A percentile compares a stretch with the other conserved stretches of the same genome.
These are phyloP conservation scores for Hypolimnas misippus DNA, from an alignment of 2,888 invertebrate species.

Conservation along the genomic window DNA sequence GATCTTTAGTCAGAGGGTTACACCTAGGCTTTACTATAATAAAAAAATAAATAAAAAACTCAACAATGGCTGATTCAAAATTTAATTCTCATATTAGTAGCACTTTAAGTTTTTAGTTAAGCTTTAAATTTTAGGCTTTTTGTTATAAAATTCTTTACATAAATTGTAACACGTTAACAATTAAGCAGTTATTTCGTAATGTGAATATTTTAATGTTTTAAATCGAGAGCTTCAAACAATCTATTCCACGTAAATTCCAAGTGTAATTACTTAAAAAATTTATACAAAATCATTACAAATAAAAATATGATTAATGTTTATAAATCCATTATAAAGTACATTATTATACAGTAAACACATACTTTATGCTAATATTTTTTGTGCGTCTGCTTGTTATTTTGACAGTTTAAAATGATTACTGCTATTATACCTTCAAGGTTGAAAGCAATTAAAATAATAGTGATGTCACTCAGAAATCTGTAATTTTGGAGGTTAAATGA, in stretches of 20 bases:
- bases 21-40: too few relatives aligned
- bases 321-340: conserved; percentile 5
- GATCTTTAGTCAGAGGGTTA: too few relatives aligned
- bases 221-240: neutral
- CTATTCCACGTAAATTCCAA: neutral
- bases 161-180: neutral
- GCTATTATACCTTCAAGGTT: conserved; percentile 17
- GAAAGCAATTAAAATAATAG: conserved; percentile 20
- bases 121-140: neutral
- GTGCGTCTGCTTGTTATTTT: conserved; percentile 20
- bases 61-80: neutral
- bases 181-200: neutral
- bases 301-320: conserved; percentile 12
- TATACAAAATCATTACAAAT: neutral
- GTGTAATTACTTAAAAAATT: neutral
- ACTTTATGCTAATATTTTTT: conserved; percentile 23
- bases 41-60: neutral
- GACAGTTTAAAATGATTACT: conserved; percentile 19
- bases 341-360: conserved; percentile 4
- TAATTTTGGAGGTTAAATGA: neutral
- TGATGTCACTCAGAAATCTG: conserved; percentile 1
- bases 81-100: neutral
- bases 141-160: neutral
- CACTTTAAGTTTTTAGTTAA: neutral
- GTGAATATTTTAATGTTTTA: neutral